Conservation (phyloP, 2,797 vertebrate species). For the Cichlasoma orientale region DNA sequence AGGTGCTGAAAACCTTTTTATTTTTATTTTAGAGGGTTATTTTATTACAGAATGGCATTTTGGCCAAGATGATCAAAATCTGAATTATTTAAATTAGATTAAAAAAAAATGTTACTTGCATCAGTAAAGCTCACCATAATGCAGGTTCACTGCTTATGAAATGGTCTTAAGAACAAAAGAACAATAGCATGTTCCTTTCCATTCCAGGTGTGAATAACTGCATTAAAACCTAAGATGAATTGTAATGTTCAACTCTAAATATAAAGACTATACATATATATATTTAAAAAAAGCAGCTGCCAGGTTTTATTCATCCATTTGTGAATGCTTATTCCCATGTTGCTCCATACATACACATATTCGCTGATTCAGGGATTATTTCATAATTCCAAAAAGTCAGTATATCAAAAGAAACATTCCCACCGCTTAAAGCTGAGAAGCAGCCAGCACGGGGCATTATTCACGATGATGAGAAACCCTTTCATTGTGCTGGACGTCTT, state of each 20-base stretch:
- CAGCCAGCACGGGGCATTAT: constrained; percentile 31
- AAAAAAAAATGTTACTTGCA: neutral
- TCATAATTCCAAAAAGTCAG: constrained; percentile 17
- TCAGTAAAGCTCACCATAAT: neutral
- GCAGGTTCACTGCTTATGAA: neutral
- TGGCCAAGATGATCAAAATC: neutral
- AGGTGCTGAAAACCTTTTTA: neutral
- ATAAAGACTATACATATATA: neutral
- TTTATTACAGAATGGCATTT: neutral
- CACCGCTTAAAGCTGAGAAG: constrained; percentile 15
- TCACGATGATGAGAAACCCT: constrained; percentile 47
- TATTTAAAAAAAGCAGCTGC: neutral
- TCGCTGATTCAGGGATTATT: constrained; percentile 43
- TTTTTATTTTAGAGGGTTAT: neutral
- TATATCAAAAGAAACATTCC: constrained; percentile 29
- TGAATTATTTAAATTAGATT: neutral
- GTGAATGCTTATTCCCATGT: neutral
- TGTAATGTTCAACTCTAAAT: neutral
- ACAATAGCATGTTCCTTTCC: neutral
- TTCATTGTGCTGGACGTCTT: constrained; percentile 50
- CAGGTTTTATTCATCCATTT: neutral
- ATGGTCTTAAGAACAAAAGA: neutral
- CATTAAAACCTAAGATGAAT: no score
- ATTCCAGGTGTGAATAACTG: neutral
- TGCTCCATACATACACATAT: constrained; percentile 1